These are phyloP conservation scores for Tineola bisselliella DNA, from an alignment of 2,888 invertebrate species.

Conservation along the genomic window DNA sequence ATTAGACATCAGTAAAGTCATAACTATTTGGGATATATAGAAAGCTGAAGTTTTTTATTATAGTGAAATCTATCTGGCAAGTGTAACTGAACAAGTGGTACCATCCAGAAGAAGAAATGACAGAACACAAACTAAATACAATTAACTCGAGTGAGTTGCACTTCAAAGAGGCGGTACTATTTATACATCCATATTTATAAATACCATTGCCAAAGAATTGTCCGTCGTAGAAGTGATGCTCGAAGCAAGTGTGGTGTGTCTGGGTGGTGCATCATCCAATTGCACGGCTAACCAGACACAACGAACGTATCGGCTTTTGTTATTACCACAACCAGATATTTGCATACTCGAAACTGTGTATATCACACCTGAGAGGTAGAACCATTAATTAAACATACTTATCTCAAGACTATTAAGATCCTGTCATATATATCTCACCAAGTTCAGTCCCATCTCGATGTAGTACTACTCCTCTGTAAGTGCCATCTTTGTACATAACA, in stretches of 20 bases:
- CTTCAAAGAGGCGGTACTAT: too few relatives aligned
- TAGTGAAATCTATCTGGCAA: too few relatives aligned
- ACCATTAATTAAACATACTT: too few relatives aligned
- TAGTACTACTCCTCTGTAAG: constrained; percentile 47
- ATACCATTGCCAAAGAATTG: constrained; percentile 48
- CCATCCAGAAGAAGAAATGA: too few relatives aligned
- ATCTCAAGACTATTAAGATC: too few relatives aligned
- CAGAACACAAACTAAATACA: too few relatives aligned
- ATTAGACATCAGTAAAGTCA: too few relatives aligned
- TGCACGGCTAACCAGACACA: constrained; percentile 71
- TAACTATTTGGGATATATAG: too few relatives aligned
- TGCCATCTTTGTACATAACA: constrained; percentile 39
- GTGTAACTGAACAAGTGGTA: too few relatives aligned
- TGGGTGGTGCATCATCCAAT: constrained; percentile 33
- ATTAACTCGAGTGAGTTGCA: too few relatives aligned
- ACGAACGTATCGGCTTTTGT: constrained; percentile 58
- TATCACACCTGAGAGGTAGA: constrained; percentile 37
- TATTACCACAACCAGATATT: constrained; percentile 29
- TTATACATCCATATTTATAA: too few relatives aligned
- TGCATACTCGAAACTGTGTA: constrained; percentile 67
- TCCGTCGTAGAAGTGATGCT: constrained; percentile 58
- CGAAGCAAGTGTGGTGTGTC: constrained; percentile 52
- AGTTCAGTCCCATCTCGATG: constrained; percentile 58
- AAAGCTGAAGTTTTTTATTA: too few relatives aligned
- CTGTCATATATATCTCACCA: constrained; percentile 31